Conservation (phyloP, 2,888 invertebrate species). For the Dolomedes plantarius region DNA sequence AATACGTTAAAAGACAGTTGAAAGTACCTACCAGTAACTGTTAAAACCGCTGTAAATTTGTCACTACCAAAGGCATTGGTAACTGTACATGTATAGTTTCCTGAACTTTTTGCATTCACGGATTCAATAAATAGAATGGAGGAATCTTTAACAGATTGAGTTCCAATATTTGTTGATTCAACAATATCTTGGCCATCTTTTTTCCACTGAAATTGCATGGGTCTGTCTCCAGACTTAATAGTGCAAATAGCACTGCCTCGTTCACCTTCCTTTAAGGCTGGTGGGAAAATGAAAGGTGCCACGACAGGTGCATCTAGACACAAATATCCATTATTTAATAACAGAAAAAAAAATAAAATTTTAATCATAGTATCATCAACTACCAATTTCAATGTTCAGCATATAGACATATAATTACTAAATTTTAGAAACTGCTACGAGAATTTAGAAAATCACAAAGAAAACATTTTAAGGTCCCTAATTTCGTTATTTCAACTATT, state of each 20-base stretch:
- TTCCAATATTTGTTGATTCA: slow-evolving; percentile 33
- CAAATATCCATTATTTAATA: background rate
- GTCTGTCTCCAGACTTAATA: slow-evolving; percentile 72
- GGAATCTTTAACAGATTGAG: slow-evolving; percentile 42
- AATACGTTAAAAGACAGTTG: too few relatives aligned
- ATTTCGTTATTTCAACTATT: too few relatives aligned
- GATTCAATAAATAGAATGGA: slow-evolving; percentile 70
- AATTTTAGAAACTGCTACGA: too few relatives aligned
- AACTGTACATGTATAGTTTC: slow-evolving; percentile 72
- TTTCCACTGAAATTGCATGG: slow-evolving; percentile 72
- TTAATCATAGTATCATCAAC: too few relatives aligned
- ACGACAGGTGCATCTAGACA: slow-evolving; percentile 47
- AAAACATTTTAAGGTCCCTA: too few relatives aligned
- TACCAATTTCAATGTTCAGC: too few relatives aligned
- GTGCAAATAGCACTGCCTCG: slow-evolving; percentile 71
- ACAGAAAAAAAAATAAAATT: too few relatives aligned
- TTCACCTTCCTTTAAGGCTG: slow-evolving; percentile 68
- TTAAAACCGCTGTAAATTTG: slow-evolving; percentile 48
- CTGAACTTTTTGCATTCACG: slow-evolving; percentile 46
- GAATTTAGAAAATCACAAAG: too few relatives aligned
- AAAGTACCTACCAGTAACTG: slow-evolving; percentile 59
- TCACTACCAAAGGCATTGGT: slow-evolving; percentile 60
- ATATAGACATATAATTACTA: too few relatives aligned
- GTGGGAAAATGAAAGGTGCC: slow-evolving; percentile 44
- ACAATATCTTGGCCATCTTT: slow-evolving; percentile 36